phyloP scores from a whole-genome alignment of 2,888 invertebrate species.

The Abrostola triplasia region DNA sequence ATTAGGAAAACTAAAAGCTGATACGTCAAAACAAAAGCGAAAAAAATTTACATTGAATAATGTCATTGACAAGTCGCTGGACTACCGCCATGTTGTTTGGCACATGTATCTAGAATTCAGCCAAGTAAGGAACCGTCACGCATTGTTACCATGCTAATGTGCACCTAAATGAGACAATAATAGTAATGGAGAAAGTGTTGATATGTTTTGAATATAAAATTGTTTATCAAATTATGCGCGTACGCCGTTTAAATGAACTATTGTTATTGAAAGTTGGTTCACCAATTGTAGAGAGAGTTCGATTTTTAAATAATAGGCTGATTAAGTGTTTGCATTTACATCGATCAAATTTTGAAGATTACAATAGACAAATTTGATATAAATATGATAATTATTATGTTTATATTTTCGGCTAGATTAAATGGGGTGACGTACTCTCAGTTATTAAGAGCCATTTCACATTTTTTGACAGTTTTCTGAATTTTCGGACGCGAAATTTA shows the following conservation, averaged over 20 bases:
- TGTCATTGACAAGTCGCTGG: constrained; percentile 25
- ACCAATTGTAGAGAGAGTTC: neutral
- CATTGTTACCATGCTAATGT: constrained; percentile 51
- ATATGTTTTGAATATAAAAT: constrained; percentile 56
- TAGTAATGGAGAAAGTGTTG: constrained; percentile 67
- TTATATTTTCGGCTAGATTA: no score
- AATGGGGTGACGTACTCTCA: no score
- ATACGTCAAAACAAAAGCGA: constrained; percentile 40
- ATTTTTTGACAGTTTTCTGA: no score
- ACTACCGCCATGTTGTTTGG: constrained; percentile 41
- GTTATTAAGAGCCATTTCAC: no score
- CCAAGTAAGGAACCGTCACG: constrained; percentile 45
- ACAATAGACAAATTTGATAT: no score
- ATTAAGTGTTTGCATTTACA: constrained; percentile 1
- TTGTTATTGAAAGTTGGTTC: constrained; percentile 13
- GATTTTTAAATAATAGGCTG: neutral
- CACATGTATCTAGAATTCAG: constrained; percentile 38
- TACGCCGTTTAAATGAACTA: neutral
- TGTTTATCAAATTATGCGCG: constrained; percentile 46
- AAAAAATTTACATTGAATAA: constrained; percentile 43
- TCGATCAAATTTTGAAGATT: neutral
- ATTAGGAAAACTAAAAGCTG: constrained; percentile 19
- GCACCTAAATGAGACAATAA: constrained; percentile 56
- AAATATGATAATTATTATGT: no score
- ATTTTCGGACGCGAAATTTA: no score